Conservation (phyloP, 2,797 vertebrate genomes). For the Aulostomus chinensis region DNA sequence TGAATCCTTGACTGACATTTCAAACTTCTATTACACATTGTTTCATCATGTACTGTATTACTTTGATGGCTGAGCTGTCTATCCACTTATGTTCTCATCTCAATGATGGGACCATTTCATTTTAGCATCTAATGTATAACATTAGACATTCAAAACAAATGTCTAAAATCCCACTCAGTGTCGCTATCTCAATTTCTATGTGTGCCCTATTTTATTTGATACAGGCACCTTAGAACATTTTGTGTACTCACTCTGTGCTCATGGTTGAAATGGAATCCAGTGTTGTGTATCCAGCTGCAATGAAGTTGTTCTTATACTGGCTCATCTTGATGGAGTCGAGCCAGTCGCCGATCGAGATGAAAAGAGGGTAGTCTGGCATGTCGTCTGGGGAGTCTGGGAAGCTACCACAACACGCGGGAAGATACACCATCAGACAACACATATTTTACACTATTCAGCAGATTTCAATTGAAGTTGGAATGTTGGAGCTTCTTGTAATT, state of each 20-base stretch:
- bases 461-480: too few species aligned
- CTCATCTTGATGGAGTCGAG: constrained; percentile 99
- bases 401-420: constrained; percentile 52
- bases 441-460: too few species aligned
- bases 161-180: constrained; percentile 12
- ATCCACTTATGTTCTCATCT: too few species aligned
- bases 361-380: constrained; percentile 84
- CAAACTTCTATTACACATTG: too few species aligned
- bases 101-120: too few species aligned
- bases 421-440: too few species aligned
- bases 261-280: constrained; percentile 90
- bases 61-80: too few species aligned
- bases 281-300: constrained; percentile 95
- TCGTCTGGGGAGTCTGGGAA: constrained; percentile 80
- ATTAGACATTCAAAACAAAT: not conserved
- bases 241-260: constrained; percentile 81
- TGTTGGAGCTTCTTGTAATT: too few species aligned
- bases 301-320: constrained; percentile 98
- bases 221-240: constrained; percentile 21
- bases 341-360: constrained; percentile 98
- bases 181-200: not conserved
- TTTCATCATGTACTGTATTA: too few species aligned
- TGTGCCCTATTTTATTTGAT: not conserved
- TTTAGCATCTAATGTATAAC: too few species aligned
- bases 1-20: too few species aligned